Conservation (phyloP, 2,888 invertebrate species). For the Strigamia transsilvanica region DNA sequence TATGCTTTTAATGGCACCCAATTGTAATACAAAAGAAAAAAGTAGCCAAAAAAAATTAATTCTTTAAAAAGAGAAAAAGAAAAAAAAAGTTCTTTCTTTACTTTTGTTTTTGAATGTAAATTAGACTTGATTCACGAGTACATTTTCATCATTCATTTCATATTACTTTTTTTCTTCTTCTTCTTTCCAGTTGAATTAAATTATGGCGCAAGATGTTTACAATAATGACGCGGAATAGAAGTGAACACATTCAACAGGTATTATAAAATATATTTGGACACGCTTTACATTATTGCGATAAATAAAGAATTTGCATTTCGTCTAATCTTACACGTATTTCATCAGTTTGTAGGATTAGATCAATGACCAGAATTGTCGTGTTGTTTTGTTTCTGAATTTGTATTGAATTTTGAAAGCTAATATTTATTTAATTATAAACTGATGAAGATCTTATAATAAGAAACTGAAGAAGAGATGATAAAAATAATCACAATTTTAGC, state of each 20-base stretch:
- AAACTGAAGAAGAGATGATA: neutral
- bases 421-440: too few relatives aligned
- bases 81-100: neutral
- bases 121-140: constrained; percentile 22
- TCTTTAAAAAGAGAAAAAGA: too few relatives aligned
- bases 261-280: neutral
- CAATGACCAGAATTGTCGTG: too few relatives aligned
- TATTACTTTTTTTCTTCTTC: neutral
- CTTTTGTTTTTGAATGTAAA: neutral
- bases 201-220: neutral
- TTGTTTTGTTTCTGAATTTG: too few relatives aligned
- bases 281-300: neutral
- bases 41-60: too few relatives aligned
- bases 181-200: neutral
- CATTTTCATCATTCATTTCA: constrained; percentile 16
- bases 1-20: constrained; percentile 45
- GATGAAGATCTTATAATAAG: too few relatives aligned
- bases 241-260: neutral
- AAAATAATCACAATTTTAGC: neutral
- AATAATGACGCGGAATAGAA: neutral
- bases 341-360: too few relatives aligned
- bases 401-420: too few relatives aligned
- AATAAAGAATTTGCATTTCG: too few relatives aligned
- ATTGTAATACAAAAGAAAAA: constrained; percentile 17
- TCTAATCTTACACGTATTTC: too few relatives aligned